Evolutionary conservation across 2,113 vertebrate species (phyloP).

Genomic region (Athene cunicularia): DNA sequence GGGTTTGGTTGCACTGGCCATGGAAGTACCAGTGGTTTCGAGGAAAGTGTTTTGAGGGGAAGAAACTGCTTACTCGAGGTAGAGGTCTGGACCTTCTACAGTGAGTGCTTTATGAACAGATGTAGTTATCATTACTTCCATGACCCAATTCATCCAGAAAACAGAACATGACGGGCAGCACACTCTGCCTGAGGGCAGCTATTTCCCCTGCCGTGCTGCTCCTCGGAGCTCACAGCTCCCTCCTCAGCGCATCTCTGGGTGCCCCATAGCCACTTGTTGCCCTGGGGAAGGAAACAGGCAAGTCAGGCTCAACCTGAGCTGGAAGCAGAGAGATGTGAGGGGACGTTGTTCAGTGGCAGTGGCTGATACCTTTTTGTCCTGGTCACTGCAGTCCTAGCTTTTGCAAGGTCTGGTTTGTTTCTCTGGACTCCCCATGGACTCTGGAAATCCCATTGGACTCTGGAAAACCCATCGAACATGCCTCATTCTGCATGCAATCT

Average conservation of each 20-base stretch:
- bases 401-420: background rate
- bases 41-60: background rate
- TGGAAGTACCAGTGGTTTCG: background rate
- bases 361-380: background rate
- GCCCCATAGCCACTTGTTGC: background rate
- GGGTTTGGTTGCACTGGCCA: background rate
- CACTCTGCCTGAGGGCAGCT: background rate
- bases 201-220: background rate
- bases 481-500: background rate
- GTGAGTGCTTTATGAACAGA: background rate
- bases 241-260: background rate
- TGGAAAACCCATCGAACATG: background rate
- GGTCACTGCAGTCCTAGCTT: background rate
- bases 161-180: rapidly evolving
- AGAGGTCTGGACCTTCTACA: background rate
- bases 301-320: background rate
- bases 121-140: background rate
- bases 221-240: background rate
- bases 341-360: background rate
- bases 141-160: background rate
- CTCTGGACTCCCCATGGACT: background rate
- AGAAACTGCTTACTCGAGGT: background rate
- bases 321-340: background rate
- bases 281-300: background rate
- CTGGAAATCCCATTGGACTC: background rate